Conservation (phyloP, 2,113 vertebrate species). For the Tricholaema leucomelas region DNA sequence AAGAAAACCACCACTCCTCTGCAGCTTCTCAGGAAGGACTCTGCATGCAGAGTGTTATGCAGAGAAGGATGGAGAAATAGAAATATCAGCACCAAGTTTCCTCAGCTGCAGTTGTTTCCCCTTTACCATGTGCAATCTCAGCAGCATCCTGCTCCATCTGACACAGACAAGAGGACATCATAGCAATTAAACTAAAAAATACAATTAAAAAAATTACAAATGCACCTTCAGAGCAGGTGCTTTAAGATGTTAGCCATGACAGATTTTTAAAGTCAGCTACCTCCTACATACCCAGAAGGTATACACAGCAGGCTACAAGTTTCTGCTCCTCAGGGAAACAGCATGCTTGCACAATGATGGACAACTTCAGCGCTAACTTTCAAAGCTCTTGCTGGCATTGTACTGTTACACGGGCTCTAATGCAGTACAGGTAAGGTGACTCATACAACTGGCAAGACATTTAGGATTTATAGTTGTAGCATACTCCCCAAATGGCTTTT, state of each 20-base stretch:
- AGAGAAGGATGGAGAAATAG: not conserved
- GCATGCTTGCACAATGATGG: not conserved
- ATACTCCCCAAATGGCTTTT: not conserved
- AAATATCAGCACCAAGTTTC: not conserved
- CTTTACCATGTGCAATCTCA: not conserved
- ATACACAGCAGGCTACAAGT: not conserved
- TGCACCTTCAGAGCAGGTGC: not conserved
- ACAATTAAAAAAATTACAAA: not conserved
- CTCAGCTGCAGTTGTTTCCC: not conserved
- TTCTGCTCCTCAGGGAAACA: not conserved
- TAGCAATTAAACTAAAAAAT: not conserved
- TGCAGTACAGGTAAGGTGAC: not conserved
- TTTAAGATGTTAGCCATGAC: not conserved
- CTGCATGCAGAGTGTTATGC: not conserved
- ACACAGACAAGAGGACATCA: not conserved
- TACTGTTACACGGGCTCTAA: not conserved
- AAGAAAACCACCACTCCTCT: not conserved
- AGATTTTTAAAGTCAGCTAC: not conserved
- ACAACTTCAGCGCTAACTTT: not conserved
- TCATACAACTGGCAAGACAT: not conserved
- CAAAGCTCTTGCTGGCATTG: not conserved
- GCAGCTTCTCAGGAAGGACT: not conserved
- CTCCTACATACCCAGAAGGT: not conserved
- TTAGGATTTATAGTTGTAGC: not conserved
- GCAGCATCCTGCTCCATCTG: not conserved